phyloP scores from a whole-genome alignment of 2,113 vertebrate genomes.

The Cephalopholis sonnerati region DNA sequence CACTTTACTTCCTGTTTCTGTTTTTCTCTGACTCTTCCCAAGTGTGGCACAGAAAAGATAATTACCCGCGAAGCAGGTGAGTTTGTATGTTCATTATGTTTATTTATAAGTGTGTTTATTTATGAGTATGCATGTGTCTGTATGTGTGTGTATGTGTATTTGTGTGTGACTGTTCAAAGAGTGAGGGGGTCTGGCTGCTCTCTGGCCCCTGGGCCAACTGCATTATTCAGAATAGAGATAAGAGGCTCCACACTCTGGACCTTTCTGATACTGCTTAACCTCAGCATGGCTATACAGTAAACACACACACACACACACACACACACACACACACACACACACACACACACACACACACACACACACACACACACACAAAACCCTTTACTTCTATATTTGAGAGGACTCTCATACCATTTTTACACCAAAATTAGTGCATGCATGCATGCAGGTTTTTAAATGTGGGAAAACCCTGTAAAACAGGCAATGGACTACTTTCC shows the following conservation, averaged over 20 bases:
- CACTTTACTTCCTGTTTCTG: background rate
- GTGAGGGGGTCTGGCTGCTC: slow-evolving; percentile 3
- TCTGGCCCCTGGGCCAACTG: slow-evolving; percentile 41
- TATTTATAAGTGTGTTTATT: slow-evolving; percentile 25
- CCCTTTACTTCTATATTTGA: too few species aligned
- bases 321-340: background rate
- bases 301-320: slow-evolving; percentile 12
- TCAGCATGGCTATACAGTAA: slow-evolving; percentile 28
- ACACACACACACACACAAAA: too few species aligned
- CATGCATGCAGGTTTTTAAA: too few species aligned
- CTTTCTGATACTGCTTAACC: slow-evolving; percentile 60
- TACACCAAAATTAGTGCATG: too few species aligned
- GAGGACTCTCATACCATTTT: too few species aligned
- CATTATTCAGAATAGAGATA: slow-evolving; percentile 67
- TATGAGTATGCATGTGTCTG: slow-evolving; percentile 13
- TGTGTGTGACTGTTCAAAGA: slow-evolving; percentile 25
- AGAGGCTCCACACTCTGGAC: slow-evolving; percentile 54
- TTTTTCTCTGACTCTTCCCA: slow-evolving; percentile 1
- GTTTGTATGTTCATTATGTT: slow-evolving; percentile 22
- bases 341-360: background rate
- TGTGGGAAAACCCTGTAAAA: too few species aligned
- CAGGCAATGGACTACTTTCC: too few species aligned
- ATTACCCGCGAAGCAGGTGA: slow-evolving; percentile 36
- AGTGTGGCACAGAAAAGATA: slow-evolving; percentile 26
- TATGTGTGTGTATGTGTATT: background rate